Evolutionary conservation across 2,888 invertebrate species (phyloP).

Genomic region (Caenorhabditis becei): DNA sequence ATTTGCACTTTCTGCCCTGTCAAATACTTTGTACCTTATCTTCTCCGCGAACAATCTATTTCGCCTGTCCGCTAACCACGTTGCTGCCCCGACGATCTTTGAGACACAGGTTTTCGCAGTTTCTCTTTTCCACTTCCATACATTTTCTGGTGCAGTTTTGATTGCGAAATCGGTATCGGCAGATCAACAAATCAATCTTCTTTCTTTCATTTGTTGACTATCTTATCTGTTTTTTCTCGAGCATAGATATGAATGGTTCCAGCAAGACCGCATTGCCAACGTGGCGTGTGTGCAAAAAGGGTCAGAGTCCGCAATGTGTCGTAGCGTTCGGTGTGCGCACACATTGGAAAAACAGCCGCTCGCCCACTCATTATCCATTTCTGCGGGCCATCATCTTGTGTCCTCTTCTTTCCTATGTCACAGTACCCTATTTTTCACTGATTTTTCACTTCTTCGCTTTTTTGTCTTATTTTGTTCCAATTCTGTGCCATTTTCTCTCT

Average conservation of each 20-base stretch:
- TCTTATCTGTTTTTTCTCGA: neutral
- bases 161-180: neutral
- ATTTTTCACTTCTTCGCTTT: too few species aligned
- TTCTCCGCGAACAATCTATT: conserved; percentile 54
- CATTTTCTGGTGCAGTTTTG: neutral
- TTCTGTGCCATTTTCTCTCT: neutral
- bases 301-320: conserved; percentile 47
- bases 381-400: neutral
- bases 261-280: conserved; percentile 1
- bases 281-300: neutral
- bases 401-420: neutral
- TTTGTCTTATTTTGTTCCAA: neutral
- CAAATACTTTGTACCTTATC: conserved; percentile 59
- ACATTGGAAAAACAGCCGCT: neutral
- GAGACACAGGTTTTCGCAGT: conserved; percentile 27
- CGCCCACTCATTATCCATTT: neutral
- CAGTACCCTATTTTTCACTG: too few species aligned
- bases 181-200: conserved; percentile 1
- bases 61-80: conserved; percentile 50
- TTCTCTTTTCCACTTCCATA: neutral
- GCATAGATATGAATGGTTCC: neutral
- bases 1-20: conserved; percentile 44
- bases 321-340: conserved; percentile 33
- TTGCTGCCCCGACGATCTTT: conserved; percentile 57
- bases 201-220: neutral